Evolutionary conservation across 1,140 invertebrate species (phyloP).

Genomic region (Saxidomus purpurata): DNA sequence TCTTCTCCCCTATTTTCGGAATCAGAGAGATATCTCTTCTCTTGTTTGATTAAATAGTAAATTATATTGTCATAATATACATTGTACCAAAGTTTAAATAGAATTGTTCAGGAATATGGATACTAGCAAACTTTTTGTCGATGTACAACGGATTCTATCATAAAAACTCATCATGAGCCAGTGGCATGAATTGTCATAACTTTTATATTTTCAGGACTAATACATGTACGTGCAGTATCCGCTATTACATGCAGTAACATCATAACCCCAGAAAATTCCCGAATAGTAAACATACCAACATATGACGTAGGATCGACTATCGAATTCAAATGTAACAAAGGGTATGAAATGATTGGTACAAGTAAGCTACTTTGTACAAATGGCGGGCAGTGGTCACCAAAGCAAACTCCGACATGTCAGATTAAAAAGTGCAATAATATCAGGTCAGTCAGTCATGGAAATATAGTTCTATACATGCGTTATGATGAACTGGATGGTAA

Average conservation of each 20-base stretch:
- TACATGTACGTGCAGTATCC: too few species aligned
- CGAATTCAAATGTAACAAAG: slow-evolving; percentile 23
- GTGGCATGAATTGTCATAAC: too few species aligned
- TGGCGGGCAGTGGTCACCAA: neutral
- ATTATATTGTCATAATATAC: too few species aligned
- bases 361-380: neutral
- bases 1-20: too few species aligned
- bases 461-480: neutral
- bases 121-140: too few species aligned
- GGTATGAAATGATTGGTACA: slow-evolving; percentile 18
- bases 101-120: too few species aligned
- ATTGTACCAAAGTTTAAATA: too few species aligned
- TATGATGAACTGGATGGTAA: neutral
- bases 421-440: slow-evolving; percentile 34
- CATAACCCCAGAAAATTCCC: neutral
- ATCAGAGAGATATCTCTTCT: too few species aligned
- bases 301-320: slow-evolving; percentile 7
- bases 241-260: slow-evolving; percentile 1
- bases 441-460: neutral
- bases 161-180: too few species aligned
- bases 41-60: too few species aligned
- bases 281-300: neutral
- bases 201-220: too few species aligned
- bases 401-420: neutral
- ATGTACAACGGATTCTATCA: too few species aligned